Base-by-base conservation (phyloP, 1,140 invertebrate species). In the Lethocerus indicus region DNA sequence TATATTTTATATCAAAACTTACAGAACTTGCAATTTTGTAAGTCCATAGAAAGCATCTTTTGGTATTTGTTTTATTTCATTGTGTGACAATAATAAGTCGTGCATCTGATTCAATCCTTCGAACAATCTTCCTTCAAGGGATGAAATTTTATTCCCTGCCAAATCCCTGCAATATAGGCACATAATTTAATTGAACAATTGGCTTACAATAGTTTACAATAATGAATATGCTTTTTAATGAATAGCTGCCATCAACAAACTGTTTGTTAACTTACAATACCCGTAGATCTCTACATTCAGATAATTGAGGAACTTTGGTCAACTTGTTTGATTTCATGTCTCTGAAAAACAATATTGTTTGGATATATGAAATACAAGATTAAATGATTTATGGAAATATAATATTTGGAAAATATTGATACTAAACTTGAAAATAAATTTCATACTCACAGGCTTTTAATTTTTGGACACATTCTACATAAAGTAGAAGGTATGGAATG, bases 191-290 rank as follows among this genome's bases (percentile, higher is more conserved):
- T 5, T 14, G 3, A 39, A 25, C n/a, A n/a, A n/a, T n/a, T n/a
- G n/a, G n/a, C n/a, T n/a, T n/a, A n/a, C n/a, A n/a, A n/a, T n/a
- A n/a, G n/a, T n/a, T n/a, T n/a, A n/a, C n/a, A n/a, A n/a, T n/a
- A n/a, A n/a, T n/a, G n/a, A n/a, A n/a, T n/a, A n/a, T n/a, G n/a
- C n/a, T n/a, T n/a, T n/a, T n/a, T n/a, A n/a, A n/a, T n/a, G n/a
- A n/a, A n/a, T n/a, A n/a, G n/a, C n/a, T n/a, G n/a, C n/a, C n/a
- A n/a, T n/a, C n/a, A n/a, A n/a, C n/a, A n/a, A n/a, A n/a, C n/a
- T n/a, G n/a, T n/a, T n/a, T n/a, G n/a, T n/a, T n/a, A n/a, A 88
- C 87, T 88, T 74, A 93, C 89, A 94, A 70, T 58, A 89, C 76
- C 59, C 82, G 72, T 44, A 93, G 75, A 59, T 87, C 76, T 50